A percentile compares a stretch with the other conserved stretches of the same genome.
These are phyloP conservation scores for Eupeodes luniger DNA, from an alignment of 2,888 invertebrate species.

Conservation along the genomic window DNA sequence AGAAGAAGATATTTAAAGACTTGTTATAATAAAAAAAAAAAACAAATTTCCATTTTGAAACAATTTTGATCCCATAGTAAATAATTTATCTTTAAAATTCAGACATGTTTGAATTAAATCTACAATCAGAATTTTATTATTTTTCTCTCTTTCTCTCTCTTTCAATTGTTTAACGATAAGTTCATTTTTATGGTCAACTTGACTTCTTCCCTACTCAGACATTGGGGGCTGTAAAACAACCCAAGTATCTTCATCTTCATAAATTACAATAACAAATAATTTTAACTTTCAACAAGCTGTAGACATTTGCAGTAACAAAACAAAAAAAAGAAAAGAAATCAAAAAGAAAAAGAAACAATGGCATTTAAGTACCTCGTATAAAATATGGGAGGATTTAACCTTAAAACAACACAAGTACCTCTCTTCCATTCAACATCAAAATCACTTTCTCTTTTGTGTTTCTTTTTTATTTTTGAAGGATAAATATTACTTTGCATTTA, in stretches of 20 bases:
- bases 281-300: constrained; percentile 11
- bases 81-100: not conserved
- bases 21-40: not conserved
- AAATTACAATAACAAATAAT: constrained; percentile 4
- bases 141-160: not conserved
- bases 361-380: constrained; percentile 11
- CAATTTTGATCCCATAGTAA: not conserved
- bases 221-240: not conserved
- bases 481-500: not conserved
- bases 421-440: not conserved
- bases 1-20: no score
- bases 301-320: not conserved
- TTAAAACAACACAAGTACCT: constrained; percentile 7
- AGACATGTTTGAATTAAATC: not conserved
- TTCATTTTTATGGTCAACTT: constrained; percentile 5
- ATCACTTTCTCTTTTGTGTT: not conserved
- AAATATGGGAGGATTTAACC: not conserved
- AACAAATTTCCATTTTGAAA: not conserved
- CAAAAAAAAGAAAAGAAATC: not conserved
- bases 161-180: not conserved
- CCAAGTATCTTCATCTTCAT: not conserved
- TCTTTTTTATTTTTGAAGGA: not conserved
- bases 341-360: constrained; percentile 10
- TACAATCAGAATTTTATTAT: not conserved
- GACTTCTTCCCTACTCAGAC: constrained; percentile 6